phyloP scores from a whole-genome alignment of 2,797 vertebrate genomes.

The Micromesistius poutassou region DNA sequence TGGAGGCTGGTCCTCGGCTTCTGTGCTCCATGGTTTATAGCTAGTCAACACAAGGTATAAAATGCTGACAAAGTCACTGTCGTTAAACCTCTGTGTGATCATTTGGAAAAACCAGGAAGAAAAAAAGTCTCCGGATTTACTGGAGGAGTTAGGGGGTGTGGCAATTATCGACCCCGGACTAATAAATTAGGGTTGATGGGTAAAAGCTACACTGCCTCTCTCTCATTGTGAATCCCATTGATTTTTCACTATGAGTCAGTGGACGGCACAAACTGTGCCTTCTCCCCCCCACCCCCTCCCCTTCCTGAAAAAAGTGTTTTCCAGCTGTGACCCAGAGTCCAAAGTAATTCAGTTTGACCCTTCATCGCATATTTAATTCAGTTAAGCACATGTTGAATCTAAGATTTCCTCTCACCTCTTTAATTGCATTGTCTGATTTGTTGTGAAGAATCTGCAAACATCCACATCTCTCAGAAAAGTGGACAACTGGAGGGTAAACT shows the following conservation, averaged over 20 bases:
- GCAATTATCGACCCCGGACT: not conserved
- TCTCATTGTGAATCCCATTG: constrained; percentile 19
- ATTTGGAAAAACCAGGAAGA: not conserved
- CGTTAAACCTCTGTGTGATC: constrained; percentile 14
- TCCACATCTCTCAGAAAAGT: not conserved
- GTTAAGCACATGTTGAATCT: not conserved
- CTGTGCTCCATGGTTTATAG: not conserved
- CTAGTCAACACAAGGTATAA: not conserved
- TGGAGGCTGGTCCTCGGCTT: not conserved
- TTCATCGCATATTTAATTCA: not conserved
- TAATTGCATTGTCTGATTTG: not conserved
- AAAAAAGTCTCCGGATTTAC: not conserved
- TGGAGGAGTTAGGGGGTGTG: not conserved
- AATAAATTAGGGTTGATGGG: not conserved
- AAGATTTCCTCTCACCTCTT: not conserved
- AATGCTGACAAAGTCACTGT: not conserved
- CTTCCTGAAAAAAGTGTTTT: not conserved
- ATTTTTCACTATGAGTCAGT: constrained; percentile 13
- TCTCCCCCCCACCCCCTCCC: not conserved
- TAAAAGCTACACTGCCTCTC: not conserved
- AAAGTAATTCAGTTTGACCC: not conserved
- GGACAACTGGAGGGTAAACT: not conserved
- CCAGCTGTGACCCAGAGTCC: not conserved
- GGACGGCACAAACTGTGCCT: not conserved
- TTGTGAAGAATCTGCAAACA: not conserved